Conservation (phyloP, 2,888 invertebrate genomes). For the Sepioteuthis lessoniana region DNA sequence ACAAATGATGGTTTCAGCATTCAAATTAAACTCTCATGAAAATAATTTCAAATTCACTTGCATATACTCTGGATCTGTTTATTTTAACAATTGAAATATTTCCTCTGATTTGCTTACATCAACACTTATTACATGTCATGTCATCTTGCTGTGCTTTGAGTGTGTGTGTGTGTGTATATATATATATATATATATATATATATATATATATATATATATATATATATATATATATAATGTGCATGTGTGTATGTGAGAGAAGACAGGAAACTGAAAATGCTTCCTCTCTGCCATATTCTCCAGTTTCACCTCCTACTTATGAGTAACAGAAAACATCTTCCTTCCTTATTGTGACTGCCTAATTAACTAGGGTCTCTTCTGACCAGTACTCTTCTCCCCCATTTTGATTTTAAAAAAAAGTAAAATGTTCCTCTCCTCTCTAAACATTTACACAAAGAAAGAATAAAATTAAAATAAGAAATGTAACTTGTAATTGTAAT, state of each 20-base stretch:
- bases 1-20: neutral
- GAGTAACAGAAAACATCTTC: neutral
- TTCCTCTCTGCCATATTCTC: neutral
- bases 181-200: too few species aligned
- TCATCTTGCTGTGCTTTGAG: too few species aligned
- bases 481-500: neutral
- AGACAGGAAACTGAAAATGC: neutral
- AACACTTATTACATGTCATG: neutral
- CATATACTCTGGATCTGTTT: neutral
- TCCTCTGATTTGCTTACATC: neutral
- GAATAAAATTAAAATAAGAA: too few species aligned
- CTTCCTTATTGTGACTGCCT: slow-evolving; percentile 33
- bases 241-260: neutral
- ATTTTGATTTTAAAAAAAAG: too few species aligned
- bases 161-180: too few species aligned
- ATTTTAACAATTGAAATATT: neutral
- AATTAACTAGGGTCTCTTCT: neutral
- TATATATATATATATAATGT: neutral
- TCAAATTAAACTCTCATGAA: neutral
- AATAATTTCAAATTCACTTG: neutral
- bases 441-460: too few species aligned
- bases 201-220: too few species aligned
- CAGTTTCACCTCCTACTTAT: neutral
- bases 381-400: neutral
- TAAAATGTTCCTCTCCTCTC: too few species aligned